These are phyloP conservation scores for Pammene aurita DNA, from an alignment of 2,888 invertebrate species.

Conservation along the genomic window DNA sequence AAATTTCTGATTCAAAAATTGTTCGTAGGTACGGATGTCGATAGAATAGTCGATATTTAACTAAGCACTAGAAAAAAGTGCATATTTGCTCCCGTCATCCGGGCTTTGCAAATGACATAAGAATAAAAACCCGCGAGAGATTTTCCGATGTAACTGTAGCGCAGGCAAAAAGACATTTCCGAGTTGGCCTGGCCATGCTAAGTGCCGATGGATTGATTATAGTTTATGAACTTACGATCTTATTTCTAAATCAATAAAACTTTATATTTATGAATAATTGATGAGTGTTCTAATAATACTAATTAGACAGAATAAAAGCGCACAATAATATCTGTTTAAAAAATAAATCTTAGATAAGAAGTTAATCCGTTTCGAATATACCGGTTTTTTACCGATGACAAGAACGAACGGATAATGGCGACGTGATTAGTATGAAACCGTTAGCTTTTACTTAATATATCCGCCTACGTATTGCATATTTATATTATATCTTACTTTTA, in stretches of 20 bases:
- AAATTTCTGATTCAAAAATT: too few relatives aligned
- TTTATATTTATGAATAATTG: constrained; percentile 3
- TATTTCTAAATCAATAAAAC: not conserved
- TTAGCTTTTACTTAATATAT: constrained; percentile 33
- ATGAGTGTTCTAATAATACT: constrained; percentile 5
- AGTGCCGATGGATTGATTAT: too few relatives aligned
- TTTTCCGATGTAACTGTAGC: constrained; percentile 1
- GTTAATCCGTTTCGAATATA: constrained; percentile 34
- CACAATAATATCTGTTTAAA: constrained; percentile 23
- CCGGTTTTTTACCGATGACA: constrained; percentile 40
- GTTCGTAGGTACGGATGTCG: too few relatives aligned
- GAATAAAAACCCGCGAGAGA: not conserved
- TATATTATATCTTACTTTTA: not conserved
- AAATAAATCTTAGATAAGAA: constrained; percentile 38
- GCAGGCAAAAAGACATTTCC: constrained; percentile 11
- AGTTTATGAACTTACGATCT: too few relatives aligned
- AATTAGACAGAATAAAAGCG: constrained; percentile 28
- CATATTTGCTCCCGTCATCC: too few relatives aligned
- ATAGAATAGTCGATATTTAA: too few relatives aligned
- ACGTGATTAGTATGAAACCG: constrained; percentile 38
- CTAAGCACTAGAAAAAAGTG: too few relatives aligned
- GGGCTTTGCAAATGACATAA: too few relatives aligned
- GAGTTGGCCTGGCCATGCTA: not conserved
- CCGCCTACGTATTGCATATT: constrained; percentile 23
- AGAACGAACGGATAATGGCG: constrained; percentile 34